Evolutionary conservation across 2,113 vertebrate genomes (phyloP).

Genomic region (Rhinopithecus roxellana): DNA sequence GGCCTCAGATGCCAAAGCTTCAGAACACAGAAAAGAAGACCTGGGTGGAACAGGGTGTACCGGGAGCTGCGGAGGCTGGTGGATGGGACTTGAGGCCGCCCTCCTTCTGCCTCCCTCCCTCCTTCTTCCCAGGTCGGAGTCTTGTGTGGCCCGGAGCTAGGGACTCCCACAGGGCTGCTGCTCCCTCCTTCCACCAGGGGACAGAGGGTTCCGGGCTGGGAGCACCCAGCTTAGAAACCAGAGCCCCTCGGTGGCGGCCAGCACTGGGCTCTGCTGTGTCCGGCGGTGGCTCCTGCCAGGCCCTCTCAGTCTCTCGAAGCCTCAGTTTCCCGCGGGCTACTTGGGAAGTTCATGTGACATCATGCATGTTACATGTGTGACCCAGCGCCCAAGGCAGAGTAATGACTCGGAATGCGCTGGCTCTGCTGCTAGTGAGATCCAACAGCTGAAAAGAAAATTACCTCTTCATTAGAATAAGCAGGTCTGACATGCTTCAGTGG

Average conservation of each 20-base stretch:
- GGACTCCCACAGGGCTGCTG: background rate
- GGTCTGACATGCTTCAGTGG: background rate
- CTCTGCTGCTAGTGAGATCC: too few species aligned
- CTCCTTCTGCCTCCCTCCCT: background rate
- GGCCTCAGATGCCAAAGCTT: background rate
- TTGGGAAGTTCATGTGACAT: accelerated
- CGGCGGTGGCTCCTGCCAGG: accelerated
- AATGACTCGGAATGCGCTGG: accelerated
- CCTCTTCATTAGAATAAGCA: background rate
- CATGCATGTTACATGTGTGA: accelerated
- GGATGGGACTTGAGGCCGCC: accelerated
- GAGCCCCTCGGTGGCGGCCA: accelerated
- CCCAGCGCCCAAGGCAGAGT: accelerated
- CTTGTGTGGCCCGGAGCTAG: accelerated
- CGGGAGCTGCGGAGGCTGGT: accelerated
- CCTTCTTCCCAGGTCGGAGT: too few species aligned
- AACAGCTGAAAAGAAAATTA: background rate
- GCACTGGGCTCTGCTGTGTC: background rate
- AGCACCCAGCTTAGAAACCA: background rate
- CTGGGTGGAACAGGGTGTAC: too few species aligned
- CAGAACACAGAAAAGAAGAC: background rate
- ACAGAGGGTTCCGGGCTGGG: background rate
- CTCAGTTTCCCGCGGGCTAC: background rate
- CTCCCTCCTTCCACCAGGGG: accelerated
- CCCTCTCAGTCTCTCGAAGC: background rate